These are phyloP conservation scores for Sebastes hubbsi DNA, from an alignment of 2,797 vertebrate genomes.

Conservation along the genomic window DNA sequence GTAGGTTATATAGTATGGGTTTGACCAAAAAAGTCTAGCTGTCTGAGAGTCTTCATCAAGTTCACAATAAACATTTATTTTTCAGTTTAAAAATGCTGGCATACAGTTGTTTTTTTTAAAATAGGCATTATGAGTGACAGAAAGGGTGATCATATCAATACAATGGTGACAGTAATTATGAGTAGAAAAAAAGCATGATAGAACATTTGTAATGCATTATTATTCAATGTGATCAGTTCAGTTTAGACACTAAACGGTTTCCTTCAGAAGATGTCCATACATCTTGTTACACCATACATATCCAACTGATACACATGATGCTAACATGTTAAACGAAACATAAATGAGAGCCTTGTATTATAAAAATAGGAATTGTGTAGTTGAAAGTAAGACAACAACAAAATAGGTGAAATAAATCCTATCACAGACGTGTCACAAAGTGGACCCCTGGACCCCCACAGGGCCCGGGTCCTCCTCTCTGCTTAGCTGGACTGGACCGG, in stretches of 20 bases:
- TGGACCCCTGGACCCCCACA: neutral
- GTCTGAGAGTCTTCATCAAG: neutral
- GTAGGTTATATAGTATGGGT: neutral
- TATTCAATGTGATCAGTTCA: neutral
- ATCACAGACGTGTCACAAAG: neutral
- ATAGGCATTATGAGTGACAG: neutral
- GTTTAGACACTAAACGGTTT: neutral
- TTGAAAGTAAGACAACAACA: neutral
- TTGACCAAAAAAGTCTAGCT: neutral
- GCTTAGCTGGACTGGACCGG: conserved; percentile 1
- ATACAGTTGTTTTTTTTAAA: too few species aligned
- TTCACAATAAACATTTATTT: neutral
- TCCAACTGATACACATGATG: neutral
- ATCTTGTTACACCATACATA: neutral
- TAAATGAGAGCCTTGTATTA: neutral
- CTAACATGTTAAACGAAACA: neutral
- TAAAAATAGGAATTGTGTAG: neutral
- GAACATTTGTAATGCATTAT: neutral
- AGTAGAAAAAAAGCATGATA: neutral
- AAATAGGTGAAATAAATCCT: neutral
- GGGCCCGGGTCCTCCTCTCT: neutral
- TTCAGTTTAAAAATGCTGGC: neutral
- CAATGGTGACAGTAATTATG: neutral
- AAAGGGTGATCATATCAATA: neutral
- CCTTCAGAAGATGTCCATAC: neutral